These are phyloP conservation scores for Mycteria americana DNA, from an alignment of 2,797 vertebrate species.

Conservation along the genomic window DNA sequence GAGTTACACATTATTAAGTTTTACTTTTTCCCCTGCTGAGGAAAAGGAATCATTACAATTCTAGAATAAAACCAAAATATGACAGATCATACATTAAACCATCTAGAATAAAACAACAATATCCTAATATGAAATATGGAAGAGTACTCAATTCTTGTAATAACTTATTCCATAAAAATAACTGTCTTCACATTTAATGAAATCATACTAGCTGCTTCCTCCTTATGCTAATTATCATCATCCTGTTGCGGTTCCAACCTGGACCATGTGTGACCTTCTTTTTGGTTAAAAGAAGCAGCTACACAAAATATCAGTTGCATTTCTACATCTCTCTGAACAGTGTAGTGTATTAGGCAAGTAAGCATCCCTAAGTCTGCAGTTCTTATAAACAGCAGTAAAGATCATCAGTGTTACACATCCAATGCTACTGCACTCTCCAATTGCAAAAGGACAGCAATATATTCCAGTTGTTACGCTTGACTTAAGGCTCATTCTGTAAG, in stretches of 20 bases:
- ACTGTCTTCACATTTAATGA: not conserved
- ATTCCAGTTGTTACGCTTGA: not conserved
- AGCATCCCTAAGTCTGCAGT: not conserved
- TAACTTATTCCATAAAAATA: not conserved
- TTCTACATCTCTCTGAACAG: not conserved
- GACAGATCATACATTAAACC: not conserved
- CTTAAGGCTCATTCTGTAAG: not conserved
- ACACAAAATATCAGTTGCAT: not conserved
- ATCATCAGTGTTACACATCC: not conserved
- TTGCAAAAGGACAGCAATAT: not conserved
- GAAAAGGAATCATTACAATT: not conserved
- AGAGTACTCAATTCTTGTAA: not conserved
- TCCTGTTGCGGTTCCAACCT: not conserved
- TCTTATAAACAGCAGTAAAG: not conserved
- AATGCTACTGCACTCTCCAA: not conserved
- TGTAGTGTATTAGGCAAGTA: not conserved
- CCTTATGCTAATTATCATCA: not conserved
- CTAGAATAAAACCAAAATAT: not conserved
- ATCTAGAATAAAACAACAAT: not conserved
- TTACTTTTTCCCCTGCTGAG: not conserved
- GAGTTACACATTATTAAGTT: not conserved
- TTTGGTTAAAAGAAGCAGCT: not conserved
- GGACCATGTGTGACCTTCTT: not conserved
- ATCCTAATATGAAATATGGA: not conserved
- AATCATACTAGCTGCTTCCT: not conserved